Conservation (phyloP, 2,888 invertebrate species). For the Lepas anatifera region DNA sequence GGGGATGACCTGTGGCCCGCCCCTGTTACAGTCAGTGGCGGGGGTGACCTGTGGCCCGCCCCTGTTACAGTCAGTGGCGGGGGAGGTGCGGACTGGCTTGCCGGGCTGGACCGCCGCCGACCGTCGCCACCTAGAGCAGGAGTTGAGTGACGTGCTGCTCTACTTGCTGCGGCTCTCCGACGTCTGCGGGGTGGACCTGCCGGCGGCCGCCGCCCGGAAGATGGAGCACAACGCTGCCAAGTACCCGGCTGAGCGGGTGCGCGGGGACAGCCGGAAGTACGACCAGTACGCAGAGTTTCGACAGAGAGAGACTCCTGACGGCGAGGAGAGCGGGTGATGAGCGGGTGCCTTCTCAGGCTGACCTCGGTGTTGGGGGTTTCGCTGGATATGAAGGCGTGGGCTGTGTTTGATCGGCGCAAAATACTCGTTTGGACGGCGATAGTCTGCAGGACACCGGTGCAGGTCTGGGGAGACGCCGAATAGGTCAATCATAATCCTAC, state of each 20-base stretch:
- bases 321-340: neutral
- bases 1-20: no score
- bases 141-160: neutral
- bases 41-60: no score
- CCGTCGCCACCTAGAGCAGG: neutral
- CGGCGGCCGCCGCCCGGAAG: neutral
- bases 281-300: neutral
- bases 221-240: constrained; percentile 1
- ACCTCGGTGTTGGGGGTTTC: neutral
- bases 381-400: neutral
- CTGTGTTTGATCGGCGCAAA: neutral
- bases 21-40: neutral
- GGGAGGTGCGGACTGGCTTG: neutral
- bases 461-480: neutral
- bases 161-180: neutral
- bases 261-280: neutral
- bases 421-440: neutral
- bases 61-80: neutral
- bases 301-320: neutral
- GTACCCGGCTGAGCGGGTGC: neutral
- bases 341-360: no score
- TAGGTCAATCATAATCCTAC: neutral
- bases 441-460: neutral
- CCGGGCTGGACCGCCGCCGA: neutral
- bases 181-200: constrained; percentile 3